Conservation (phyloP, 2,113 vertebrate species). For the Aramus guarauna region DNA sequence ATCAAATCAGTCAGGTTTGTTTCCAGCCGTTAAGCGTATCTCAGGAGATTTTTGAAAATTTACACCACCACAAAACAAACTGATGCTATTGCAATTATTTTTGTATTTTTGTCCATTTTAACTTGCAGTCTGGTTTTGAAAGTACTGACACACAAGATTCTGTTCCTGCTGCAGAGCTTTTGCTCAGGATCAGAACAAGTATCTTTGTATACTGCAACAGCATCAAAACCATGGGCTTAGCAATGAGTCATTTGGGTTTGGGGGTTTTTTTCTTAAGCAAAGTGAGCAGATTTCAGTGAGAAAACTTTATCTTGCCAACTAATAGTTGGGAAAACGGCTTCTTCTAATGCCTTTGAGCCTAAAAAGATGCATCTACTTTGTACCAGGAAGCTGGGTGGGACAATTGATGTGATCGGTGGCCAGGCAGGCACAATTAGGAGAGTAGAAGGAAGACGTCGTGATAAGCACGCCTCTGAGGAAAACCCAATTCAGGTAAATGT, state of each 20-base stretch:
- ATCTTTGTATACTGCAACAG: not conserved
- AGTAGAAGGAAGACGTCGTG: slow-evolving; percentile 70
- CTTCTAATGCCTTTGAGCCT: not conserved
- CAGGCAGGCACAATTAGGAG: slow-evolving; percentile 72
- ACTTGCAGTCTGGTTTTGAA: not conserved
- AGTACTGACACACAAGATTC: not conserved
- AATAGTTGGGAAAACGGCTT: not conserved
- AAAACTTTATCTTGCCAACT: not conserved
- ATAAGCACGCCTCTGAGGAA: slow-evolving; percentile 71
- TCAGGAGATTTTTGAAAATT: not conserved
- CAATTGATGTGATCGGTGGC: slow-evolving; percentile 73
- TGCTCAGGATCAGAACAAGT: not conserved
- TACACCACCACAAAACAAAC: not conserved
- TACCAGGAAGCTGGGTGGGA: slow-evolving; percentile 73
- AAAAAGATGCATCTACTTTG: not conserved
- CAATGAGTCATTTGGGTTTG: not conserved
- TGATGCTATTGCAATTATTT: not conserved
- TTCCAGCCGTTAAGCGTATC: not conserved
- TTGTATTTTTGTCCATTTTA: not conserved
- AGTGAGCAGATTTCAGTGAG: not conserved
- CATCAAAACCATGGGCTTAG: not conserved
- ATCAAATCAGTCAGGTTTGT: not conserved
- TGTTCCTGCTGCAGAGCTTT: not conserved
- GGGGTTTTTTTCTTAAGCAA: not conserved
- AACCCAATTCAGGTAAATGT: slow-evolving; percentile 66